Conservation (phyloP, 2,113 vertebrate species). For the Hyperoodon ampullatus region DNA sequence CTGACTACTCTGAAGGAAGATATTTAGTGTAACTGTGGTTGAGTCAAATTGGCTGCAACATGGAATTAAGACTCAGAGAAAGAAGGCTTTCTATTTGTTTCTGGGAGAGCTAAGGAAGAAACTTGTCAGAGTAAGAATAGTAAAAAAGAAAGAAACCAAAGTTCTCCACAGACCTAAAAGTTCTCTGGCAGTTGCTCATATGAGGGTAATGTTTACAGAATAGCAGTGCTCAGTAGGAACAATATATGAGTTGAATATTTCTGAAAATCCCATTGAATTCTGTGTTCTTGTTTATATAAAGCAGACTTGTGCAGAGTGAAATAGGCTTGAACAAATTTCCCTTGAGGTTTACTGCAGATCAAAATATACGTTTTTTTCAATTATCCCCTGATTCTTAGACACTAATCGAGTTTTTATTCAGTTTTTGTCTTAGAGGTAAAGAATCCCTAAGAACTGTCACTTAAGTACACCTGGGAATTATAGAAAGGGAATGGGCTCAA, state of each 20-base stretch:
- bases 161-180: neutral
- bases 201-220: neutral
- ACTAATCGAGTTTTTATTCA: neutral
- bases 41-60: neutral
- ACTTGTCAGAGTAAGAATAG: neutral
- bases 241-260: neutral
- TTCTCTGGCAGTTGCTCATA: neutral
- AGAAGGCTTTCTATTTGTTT: neutral
- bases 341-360: neutral
- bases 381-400: neutral
- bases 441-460: neutral
- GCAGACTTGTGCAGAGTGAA: neutral
- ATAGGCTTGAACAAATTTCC: neutral
- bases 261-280: neutral
- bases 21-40: neutral
- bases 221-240: neutral
- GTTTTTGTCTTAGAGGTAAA: slow-evolving; percentile 6
- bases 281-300: neutral
- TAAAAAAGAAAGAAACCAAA: neutral
- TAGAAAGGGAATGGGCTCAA: neutral
- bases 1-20: neutral
- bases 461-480: neutral
- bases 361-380: neutral
- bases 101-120: neutral
- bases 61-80: slow-evolving; percentile 37